Conservation (phyloP, 2,113 vertebrate genomes). For the Bujurquina vittata region DNA sequence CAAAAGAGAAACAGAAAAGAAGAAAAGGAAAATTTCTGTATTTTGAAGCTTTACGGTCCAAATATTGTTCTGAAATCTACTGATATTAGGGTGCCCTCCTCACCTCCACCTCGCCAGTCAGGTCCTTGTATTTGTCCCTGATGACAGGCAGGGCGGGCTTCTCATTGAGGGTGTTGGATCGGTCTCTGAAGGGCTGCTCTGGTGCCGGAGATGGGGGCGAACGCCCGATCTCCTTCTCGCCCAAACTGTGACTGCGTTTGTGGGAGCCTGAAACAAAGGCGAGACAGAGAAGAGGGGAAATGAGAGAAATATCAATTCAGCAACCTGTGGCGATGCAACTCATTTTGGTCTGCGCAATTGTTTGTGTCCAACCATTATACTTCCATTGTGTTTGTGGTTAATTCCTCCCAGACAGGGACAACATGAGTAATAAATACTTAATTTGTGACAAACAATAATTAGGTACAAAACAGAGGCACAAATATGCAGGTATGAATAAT, state of each 20-base stretch:
- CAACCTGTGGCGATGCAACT: not conserved
- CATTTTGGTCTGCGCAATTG: slow-evolving; percentile 44
- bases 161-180: slow-evolving; percentile 94
- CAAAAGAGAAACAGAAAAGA: not conserved
- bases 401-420: slow-evolving; percentile 50
- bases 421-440: slow-evolving; percentile 67
- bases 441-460: slow-evolving; percentile 75
- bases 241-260: slow-evolving; percentile 95
- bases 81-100: slow-evolving; percentile 28
- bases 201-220: slow-evolving; percentile 83
- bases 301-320: not conserved
- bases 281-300: not conserved
- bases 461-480: slow-evolving; percentile 58
- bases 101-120: slow-evolving; percentile 98
- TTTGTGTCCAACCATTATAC: slow-evolving; percentile 42
- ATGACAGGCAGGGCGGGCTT: slow-evolving; percentile 93
- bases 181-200: slow-evolving; percentile 92
- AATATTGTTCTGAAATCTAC: not conserved
- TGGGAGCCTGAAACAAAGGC: slow-evolving; percentile 85
- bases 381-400: slow-evolving; percentile 34
- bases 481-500: slow-evolving; percentile 73
- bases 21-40: not conserved
- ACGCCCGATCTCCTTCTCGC: slow-evolving; percentile 92
- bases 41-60: slow-evolving; percentile 2
- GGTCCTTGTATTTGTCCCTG: slow-evolving; percentile 98